A percentile compares a stretch with the other conserved stretches of the same genome.
Evolutionary conservation across 2,113 vertebrate species (phyloP).

Genomic region (Anhinga anhinga): DNA sequence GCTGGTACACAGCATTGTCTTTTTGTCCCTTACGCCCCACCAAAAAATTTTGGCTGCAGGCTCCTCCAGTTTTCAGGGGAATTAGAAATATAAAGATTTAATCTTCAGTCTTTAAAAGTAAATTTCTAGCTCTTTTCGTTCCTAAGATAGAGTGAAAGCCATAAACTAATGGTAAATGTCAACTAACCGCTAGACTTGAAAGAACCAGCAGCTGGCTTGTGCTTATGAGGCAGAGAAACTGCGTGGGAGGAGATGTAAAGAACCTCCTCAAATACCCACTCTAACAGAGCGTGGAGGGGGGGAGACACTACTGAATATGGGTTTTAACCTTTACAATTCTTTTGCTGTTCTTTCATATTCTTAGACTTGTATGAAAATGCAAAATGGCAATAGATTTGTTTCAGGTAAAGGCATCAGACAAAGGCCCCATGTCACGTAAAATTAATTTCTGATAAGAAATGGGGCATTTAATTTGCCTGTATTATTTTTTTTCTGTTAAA

Average conservation of each 20-base stretch:
- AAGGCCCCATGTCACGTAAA: not conserved
- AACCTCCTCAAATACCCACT: not conserved
- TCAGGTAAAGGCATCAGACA: not conserved
- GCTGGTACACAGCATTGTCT: not conserved
- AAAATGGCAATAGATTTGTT: not conserved
- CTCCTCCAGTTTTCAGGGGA: not conserved
- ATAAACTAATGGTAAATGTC: conserved; percentile 42
- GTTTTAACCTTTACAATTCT: conserved; percentile 27
- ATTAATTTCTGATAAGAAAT: not conserved
- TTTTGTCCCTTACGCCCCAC: not conserved
- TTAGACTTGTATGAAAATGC: not conserved
- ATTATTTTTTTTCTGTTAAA: not conserved
- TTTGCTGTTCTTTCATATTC: not conserved
- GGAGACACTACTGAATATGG: not conserved
- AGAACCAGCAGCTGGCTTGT: conserved; percentile 30
- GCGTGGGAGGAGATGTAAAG: conserved; percentile 26
- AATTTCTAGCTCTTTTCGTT: not conserved
- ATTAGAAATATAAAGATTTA: not conserved
- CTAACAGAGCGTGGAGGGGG: not conserved
- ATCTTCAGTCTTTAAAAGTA: not conserved
- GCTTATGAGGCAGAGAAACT: conserved; percentile 32
- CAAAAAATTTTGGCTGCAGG: not conserved
- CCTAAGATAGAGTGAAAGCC: not conserved
- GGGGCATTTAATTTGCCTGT: not conserved
- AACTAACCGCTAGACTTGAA: conserved; percentile 26